Evolutionary conservation across 2,797 vertebrate genomes (phyloP), one percentile per base, ranked within the genome.

Genomic region (Staurois parvus): DNA sequence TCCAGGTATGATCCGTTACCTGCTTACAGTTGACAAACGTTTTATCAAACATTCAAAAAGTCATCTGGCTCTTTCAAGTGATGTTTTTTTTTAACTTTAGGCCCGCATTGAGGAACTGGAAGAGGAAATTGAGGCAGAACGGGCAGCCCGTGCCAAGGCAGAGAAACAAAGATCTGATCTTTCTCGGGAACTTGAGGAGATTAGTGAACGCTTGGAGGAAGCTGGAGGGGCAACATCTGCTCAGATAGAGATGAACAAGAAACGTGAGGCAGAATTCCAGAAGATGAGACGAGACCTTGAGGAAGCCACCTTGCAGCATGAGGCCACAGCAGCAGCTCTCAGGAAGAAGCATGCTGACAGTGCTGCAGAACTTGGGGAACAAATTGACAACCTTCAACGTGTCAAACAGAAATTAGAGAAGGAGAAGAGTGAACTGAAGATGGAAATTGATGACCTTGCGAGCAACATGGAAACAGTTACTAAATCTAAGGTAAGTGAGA

Each of bases 351-450:
- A 98, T 0, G 94, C 94, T 0, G 96, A 97, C 87, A 96, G 92
- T 0, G 91, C 95, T 10, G 95, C 94, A 0, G 96, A 97, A 89
- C 94, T 97, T 4, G 96, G 96, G 69, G 96, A 97, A 88, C 96
- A 97, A 92, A 95, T 96, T 0, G 95, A 97, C 92, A 97, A 96
- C 92, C 93, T 97, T 79, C 96, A 97, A 68, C 91, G 95, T 0
- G 94, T 98, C 83, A 98, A 97, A 87, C 97, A 97, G 92, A 98
- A 98, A 89, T 92, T 98, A 90, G 95, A 97, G 89, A 98, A 97
- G 88, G 97, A 98, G 91, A 98, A 98, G 77, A 97, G 96, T 0
- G 96, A 98, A 85, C 78, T 93, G 76, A 98, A 95, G 93, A 97
- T 98, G 97, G 97, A 98, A 92, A 94, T 96, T 0, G 96, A 97